Base-by-base conservation (phyloP, 1,140 invertebrate species). In the Cyrtorhinus lividipennis region DNA sequence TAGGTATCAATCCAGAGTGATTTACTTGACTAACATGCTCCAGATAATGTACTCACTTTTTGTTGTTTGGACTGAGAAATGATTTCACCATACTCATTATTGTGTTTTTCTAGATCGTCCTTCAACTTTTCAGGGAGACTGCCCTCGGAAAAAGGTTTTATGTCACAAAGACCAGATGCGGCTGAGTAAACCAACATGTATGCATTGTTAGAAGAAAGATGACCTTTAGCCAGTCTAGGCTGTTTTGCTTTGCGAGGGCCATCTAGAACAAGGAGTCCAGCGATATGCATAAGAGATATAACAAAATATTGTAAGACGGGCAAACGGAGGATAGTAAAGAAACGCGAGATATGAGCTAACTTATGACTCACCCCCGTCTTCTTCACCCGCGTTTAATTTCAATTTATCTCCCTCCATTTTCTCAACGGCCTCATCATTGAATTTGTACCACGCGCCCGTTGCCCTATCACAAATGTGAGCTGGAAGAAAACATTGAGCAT, bases 381-480 rank as follows among this genome's bases (percentile, higher is more conserved):
- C 77, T 27, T 80, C 78, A 67, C 80, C 77, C 23, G 70, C 71
- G 2, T 74, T 74, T 10, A 80, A 69, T 62, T 79, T 76, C 23
- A 80, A 70, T 64, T 77, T 74, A 69, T 77, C 73, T 65, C 80
- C 73, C 71, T 80, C 72, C 68, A 83, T 79, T 71, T 79, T 79
- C 61, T 83, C 80, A 24, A 85, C 81, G 67, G 76, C 77, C 69
- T 85, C 83, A 69, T 87, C 84, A 71, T 85, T 86, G 67, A 85
- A 85, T 66, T 82, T 81, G 68, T 79, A 82, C 83, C 83, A 85
- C 60, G 77, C 74, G 2, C 77, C 78, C 8, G 73, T 71, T 18
- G 73, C 74, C 64, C 76, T 76, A 68, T 83, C 76, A 66, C 74
- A 73, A 38, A 83, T 81, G 66, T 82, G 78, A 30, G 81, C 80